A percentile compares a stretch with the other conserved stretches of the same genome.
phyloP scores from a whole-genome alignment of 2,113 vertebrate genomes.

The Nesoenas mayeri region DNA sequence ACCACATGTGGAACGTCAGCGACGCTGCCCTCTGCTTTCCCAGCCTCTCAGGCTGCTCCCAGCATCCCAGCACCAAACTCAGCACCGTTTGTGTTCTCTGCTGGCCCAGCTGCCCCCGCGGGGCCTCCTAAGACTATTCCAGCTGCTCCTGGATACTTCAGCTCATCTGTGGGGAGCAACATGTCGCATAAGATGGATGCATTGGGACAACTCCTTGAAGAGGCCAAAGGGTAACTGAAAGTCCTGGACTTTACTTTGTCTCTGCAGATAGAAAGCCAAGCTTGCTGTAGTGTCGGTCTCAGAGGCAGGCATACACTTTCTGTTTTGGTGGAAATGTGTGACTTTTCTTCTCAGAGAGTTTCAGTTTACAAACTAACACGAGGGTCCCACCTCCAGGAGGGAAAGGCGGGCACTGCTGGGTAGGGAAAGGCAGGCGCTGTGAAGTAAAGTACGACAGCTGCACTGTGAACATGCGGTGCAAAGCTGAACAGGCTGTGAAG shows the following conservation, averaged over 20 bases:
- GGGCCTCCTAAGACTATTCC: slow-evolving; percentile 50
- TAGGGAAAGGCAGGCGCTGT: too few species aligned
- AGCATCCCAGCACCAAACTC: slow-evolving; percentile 40
- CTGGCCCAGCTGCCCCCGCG: slow-evolving; percentile 18
- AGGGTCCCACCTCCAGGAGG: background rate
- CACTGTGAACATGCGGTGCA: background rate
- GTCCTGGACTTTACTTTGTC: background rate
- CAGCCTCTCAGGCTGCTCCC: slow-evolving; percentile 53
- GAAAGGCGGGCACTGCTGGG: background rate
- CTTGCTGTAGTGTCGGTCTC: background rate
- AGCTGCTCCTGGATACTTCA: slow-evolving; percentile 26
- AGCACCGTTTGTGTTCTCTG: slow-evolving; percentile 55
- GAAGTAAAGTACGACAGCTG: background rate
- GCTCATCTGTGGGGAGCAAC: slow-evolving; percentile 29
- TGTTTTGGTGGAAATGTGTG: background rate
- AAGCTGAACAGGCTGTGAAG: background rate
- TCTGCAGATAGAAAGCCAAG: background rate
- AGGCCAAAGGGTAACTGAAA: slow-evolving; percentile 76
- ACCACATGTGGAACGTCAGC: slow-evolving; percentile 17
- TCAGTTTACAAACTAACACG: accelerated
- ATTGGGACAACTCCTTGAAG: slow-evolving; percentile 75
- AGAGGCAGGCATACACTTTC: background rate
- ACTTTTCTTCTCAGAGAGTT: background rate
- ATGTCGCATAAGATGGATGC: slow-evolving; percentile 64
- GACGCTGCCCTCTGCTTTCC: slow-evolving; percentile 47